A percentile compares a stretch with the other conserved stretches of the same genome.
Conservation (phyloP, 1,140 invertebrate genomes). For the Anastatus disparis region DNA sequence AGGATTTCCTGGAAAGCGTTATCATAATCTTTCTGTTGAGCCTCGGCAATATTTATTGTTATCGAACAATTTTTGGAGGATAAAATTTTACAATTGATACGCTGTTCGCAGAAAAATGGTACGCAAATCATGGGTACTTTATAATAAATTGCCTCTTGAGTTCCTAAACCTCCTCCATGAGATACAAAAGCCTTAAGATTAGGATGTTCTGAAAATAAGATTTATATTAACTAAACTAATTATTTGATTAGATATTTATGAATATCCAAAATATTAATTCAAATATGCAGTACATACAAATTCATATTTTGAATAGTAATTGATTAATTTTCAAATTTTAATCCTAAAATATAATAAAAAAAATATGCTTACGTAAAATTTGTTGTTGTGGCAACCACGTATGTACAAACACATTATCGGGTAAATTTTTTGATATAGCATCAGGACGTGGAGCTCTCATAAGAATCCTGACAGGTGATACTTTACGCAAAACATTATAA, state of each 20-base stretch:
- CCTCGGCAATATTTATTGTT: slow-evolving; percentile 41
- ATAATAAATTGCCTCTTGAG: no score
- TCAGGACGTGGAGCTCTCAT: slow-evolving; percentile 50
- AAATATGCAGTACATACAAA: not conserved
- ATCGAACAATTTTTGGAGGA: slow-evolving; percentile 54
- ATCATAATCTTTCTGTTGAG: slow-evolving; percentile 55
- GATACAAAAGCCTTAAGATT: slow-evolving; percentile 77
- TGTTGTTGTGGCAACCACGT: slow-evolving; percentile 75
- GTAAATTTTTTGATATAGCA: slow-evolving; percentile 57
- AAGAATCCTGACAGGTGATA: slow-evolving; percentile 51
- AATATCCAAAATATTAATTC: no score
- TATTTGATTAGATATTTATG: no score
- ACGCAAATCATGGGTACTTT: no score
- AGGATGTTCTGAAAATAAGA: slow-evolving; percentile 79
- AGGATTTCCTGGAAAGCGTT: slow-evolving; percentile 52
- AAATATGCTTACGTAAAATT: slow-evolving; percentile 70
- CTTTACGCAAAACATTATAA: slow-evolving; percentile 51
- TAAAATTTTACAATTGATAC: slow-evolving; percentile 66
- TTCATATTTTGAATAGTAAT: no score
- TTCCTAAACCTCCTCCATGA: no score
- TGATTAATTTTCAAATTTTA: no score
- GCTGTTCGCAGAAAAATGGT: slow-evolving; percentile 78
- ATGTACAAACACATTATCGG: slow-evolving; percentile 70
- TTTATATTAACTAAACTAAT: slow-evolving; percentile 81
- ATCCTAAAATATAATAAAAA: no score